phyloP scores from a whole-genome alignment of 1,140 invertebrate genomes.

The Trachymyrmex cornetzi region DNA sequence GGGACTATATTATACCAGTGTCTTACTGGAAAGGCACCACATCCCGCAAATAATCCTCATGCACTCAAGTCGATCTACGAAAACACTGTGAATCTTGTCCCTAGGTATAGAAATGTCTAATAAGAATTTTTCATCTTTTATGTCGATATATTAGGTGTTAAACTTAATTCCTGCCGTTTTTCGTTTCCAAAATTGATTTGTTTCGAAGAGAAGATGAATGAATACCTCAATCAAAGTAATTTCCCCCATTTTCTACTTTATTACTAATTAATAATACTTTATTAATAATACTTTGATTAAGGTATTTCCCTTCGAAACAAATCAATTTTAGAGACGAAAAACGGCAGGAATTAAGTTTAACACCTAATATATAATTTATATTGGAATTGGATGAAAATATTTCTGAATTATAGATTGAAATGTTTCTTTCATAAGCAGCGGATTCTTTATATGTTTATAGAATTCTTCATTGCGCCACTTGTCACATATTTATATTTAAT shows the following conservation, averaged over 20 bases:
- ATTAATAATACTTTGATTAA: too few relatives aligned
- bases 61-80: conserved; percentile 99
- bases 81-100: conserved; percentile 97
- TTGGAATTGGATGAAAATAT: not conserved
- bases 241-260: too few relatives aligned
- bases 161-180: too few relatives aligned
- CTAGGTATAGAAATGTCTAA: conserved; percentile 90
- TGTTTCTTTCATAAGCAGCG: not conserved
- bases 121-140: not conserved
- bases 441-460: not conserved
- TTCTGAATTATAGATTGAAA: conserved; percentile 20
- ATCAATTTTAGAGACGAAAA: too few relatives aligned
- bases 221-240: too few relatives aligned
- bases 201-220: too few relatives aligned
- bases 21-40: conserved; percentile 99
- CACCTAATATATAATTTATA: conserved; percentile 17
- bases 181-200: too few relatives aligned
- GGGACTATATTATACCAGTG: conserved; percentile 99
- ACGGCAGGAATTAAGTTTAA: too few relatives aligned
- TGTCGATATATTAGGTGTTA: too few relatives aligned
- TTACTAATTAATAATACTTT: too few relatives aligned
- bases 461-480: not conserved
- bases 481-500: not conserved
- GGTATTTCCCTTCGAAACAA: too few relatives aligned
- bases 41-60: conserved; percentile 99